Evolutionary conservation across 2,888 invertebrate genomes (phyloP).

Genomic region (Sminthurides aquaticus): DNA sequence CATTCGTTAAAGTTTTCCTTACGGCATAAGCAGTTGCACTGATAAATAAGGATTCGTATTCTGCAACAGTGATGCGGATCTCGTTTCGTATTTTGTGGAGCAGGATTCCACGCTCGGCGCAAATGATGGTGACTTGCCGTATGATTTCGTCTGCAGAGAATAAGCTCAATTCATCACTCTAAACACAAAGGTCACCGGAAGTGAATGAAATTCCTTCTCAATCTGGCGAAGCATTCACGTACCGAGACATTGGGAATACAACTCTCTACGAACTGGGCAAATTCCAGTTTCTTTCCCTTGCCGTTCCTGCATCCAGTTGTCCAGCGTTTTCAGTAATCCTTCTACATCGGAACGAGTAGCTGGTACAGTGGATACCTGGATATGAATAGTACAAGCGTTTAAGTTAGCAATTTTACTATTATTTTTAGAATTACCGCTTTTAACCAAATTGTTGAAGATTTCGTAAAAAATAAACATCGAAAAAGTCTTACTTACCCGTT

Average conservation of each 20-base stretch:
- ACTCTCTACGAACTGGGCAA: conserved; percentile 82
- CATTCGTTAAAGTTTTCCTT: conserved; percentile 4
- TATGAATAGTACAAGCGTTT: too few species aligned
- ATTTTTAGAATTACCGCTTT: too few species aligned
- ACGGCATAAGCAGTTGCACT: conserved; percentile 18
- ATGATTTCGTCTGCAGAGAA: conserved; percentile 15
- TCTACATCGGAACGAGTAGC: conserved; percentile 92
- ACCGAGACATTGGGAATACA: conserved; percentile 93
- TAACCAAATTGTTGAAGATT: too few species aligned
- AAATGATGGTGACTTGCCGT: conserved; percentile 15
- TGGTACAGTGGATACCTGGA: conserved; percentile 84
- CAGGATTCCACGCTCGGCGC: conserved; percentile 12
- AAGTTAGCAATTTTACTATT: too few species aligned
- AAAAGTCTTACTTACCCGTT: too few species aligned
- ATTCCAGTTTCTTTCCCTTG: conserved; percentile 94
- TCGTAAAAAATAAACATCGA: too few species aligned
- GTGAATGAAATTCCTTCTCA: too few species aligned
- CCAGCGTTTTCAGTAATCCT: conserved; percentile 89
- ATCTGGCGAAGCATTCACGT: too few species aligned
- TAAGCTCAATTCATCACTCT: too few species aligned
- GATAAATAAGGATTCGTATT: conserved; percentile 15
- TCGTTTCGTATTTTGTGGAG: conserved; percentile 13
- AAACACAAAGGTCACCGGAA: too few species aligned
- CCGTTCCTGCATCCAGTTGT: conserved; percentile 76
- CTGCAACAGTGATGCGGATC: conserved; percentile 8